Evolutionary conservation across 2,888 invertebrate species (phyloP), one percentile per base, ranked within the genome.

Genomic region (Trypoxylon attenuatum): DNA sequence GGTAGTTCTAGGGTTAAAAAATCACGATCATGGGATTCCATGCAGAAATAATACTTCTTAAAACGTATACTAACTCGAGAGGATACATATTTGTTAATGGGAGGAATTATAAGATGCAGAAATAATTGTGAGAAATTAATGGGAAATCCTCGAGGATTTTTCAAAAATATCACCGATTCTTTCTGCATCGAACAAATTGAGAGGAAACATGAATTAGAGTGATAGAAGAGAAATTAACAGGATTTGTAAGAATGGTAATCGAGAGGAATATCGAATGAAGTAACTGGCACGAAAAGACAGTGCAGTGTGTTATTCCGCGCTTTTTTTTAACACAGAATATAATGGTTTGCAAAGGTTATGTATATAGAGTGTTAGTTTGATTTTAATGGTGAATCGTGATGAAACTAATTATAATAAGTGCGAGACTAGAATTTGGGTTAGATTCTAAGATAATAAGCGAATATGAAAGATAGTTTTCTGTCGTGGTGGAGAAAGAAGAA

Each of bases 401-500:
- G 21, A 21, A 19, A 43, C n/a, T 27, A 2, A 27, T 27, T 27
- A 27, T 27, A n/a, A n/a, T n/a, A n/a, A n/a, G n/a, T n/a, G n/a
- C n/a, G n/a, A n/a, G n/a, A n/a, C n/a, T n/a, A n/a, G n/a, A n/a
- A n/a, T n/a, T n/a, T n/a, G n/a, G n/a, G n/a, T n/a, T n/a, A n/a
- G n/a, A n/a, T n/a, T n/a, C n/a, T n/a, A n/a, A n/a, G n/a, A n/a
- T n/a, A n/a, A n/a, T n/a, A n/a, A n/a, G 33, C 4, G n/a, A 33
- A 1, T 33, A 33, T 33, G 10, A 33, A 6, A 10, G 4, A 8
- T 6, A 1, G 10, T 33, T n/a, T 3, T 10, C n/a, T 33, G 33
- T 33, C 33, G 33, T 13, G n/a, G 60, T 56, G 60, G 33, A 42
- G 27, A 54, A 60, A 62, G 25, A 45, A 38, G 25, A 64, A 61